Evolutionary conservation across 37 sponge, comb jelly and placozoan genomes (phyloP), one percentile per base, ranked within the genome.

Genomic region (Diacarnus erythraeanus): DNA sequence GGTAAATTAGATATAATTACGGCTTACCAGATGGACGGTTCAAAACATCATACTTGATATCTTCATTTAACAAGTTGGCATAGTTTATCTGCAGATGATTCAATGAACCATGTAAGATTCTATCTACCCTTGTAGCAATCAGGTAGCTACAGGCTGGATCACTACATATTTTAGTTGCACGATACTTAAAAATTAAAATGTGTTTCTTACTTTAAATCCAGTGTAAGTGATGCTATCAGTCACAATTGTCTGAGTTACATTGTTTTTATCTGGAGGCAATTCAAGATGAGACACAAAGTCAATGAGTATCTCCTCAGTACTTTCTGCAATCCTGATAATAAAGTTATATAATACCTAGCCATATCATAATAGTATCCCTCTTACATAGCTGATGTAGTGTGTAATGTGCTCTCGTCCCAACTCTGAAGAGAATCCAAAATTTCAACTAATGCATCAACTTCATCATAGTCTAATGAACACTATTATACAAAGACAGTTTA

Each of bases 191-290:
- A 67, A 6, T 18, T 4, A 30, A 29, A 31, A n/a, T n/a, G n/a
- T n/a, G n/a, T n/a, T n/a, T n/a, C 51, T 22, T 71, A 71, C 71
- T 36, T 71, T 71, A 20, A 40, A 40, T 42, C 23, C 71, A 9
- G 71, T 23, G 71, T 25, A 40, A 3, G 42, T 71, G 22, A 71
- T 42, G n/a, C 22, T 42, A 2, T 40, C 12, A 40, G 42, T 35
- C 2, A 1, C n/a, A 71, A 71, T 34, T 34, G 66, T 65, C 5
- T 65, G 42, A 8, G 22, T 71, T 38, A 9, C 22, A 71, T 40
- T 71, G 9, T 21, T 3, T 40, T 71, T 25, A 36, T 42, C 25
- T 10, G 2, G 1, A 35, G 43, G 23, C 2, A 71, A n/a, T 40
- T 42, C 26, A 40, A 38, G 42, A 22, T 40, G 22, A 35, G 31